Base-by-base conservation (phyloP, 2,113 vertebrate genomes). In the Glareola pratincola region DNA sequence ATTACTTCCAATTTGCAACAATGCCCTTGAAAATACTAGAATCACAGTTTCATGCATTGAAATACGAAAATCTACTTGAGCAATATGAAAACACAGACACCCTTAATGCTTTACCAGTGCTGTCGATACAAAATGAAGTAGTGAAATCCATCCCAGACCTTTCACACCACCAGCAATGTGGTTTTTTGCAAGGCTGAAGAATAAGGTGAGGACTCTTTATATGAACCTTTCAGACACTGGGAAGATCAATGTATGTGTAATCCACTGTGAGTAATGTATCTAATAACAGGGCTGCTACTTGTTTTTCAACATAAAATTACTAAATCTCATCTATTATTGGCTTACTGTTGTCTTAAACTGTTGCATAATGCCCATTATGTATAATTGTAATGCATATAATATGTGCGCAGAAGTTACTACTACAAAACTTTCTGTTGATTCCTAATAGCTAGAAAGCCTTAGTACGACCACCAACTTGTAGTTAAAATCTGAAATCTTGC, bases 311-410 rank as follows among this genome's bases (percentile, higher is more conserved):
- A 27, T 24, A 12, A 50, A 90, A 75, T 57, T 43, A 69, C 5
- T 53, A 51, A 63, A 51, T 39, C 5, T 19, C 2, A 0, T 50
- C 2, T 32, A 1, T 59, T 53, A 24, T 0, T 62, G 14, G 4
- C 11, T 77, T 45, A 24, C 8, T 47, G 2, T 19, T 67, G 8
- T 45, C 5, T 66, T 53, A 23, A n/a, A 48, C 24, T 57, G 23
- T 23, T 8, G 1, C 50, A 10, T 54, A n/a, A 34, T 53, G 34
- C 12, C 39, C 29, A 66, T 43, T 66, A 41, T 41, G 11, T 41
- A 32, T 43, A 66, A 43, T 30, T 43, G 32, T 15, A 66, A 66
- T 32, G 20, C 20, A 22, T 43, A 21, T 20, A 66, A 1, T 9
- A 20, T 7, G 2, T 32, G 8, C 56, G 30, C 10, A 4, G 39